Evolutionary conservation across 2,888 invertebrate species (phyloP), one percentile per base, ranked within the genome.

Genomic region (Oscheius sp.): DNA sequence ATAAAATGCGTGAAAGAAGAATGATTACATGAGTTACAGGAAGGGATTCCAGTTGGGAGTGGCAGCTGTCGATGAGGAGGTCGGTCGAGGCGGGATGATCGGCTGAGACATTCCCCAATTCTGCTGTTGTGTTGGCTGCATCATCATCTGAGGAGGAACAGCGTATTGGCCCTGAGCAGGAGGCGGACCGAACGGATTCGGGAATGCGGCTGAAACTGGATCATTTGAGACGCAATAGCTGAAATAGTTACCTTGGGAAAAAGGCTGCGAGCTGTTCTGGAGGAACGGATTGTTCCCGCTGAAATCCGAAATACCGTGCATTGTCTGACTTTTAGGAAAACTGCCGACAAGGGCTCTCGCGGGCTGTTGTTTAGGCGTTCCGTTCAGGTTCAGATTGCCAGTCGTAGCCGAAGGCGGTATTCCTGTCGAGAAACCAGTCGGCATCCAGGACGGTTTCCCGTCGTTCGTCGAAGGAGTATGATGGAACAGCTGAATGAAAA

Each of bases 341-440:
- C 50, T 33, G 11, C 55, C 55, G 42, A 68, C 9, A 9, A 13
- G 11, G 29, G 51, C 53, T 5, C 53, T 11, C 37, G 68, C 10
- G 2, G 11, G 3, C 11, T 37, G 13, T 33, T 5, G 53, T 7
- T 48, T 47, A 10, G 50, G 1, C 1, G 68, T 11, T 48, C 70
- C 70, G 47, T 58, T 70, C 51, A 35, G 21, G 11, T 32, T 13
- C 21, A 57, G 42, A 37, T 32, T 63, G 5, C 35, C 42, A 2
- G 73, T 29, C 7, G 62, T 65, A 2, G 62, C 4, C 11, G 68
- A 57, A 5, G 74, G 74, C 11, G 74, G 74, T 13, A 70, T 21
- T 2, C 74, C 74, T 11, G 74, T 74, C 3, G 74, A 74, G 53
- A 74, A 74, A 10, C 74, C 74, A 60, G 70, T 74, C 1, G 74